Evolutionary conservation across 2,888 invertebrate genomes (phyloP).

Genomic region (Macropis europaea): DNA sequence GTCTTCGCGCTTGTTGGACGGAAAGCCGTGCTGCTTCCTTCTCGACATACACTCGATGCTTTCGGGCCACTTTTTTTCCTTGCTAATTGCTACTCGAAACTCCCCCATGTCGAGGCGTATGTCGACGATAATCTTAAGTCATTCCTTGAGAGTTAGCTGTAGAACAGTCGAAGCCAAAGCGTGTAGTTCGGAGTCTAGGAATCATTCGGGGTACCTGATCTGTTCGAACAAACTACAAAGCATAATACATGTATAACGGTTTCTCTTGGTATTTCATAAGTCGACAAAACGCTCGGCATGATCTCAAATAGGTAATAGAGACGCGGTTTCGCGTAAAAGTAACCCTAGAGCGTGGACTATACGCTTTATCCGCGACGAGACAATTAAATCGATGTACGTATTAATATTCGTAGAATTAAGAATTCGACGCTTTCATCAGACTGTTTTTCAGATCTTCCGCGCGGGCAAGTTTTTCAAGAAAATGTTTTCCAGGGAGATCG

Average conservation of each 20-base stretch:
- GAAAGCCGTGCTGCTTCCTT: conserved; percentile 4
- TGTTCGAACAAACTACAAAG: conserved; percentile 8
- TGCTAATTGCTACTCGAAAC: background rate
- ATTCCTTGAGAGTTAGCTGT: conserved; percentile 60
- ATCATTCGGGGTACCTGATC: conserved; percentile 32
- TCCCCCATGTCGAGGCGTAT: conserved; percentile 12
- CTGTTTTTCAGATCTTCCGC: conserved; percentile 44
- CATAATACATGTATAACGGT: background rate
- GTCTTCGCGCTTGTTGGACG: conserved; percentile 8
- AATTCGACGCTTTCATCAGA: conserved; percentile 45
- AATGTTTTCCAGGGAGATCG: background rate
- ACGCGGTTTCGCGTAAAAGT: conserved; percentile 1
- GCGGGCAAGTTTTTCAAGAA: conserved; percentile 43
- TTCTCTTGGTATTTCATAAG: background rate
- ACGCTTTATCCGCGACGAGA: conserved; percentile 26
- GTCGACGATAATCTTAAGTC: conserved; percentile 47
- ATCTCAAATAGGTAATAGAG: background rate
- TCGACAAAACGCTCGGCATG: background rate
- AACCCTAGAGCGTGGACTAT: conserved; percentile 13
- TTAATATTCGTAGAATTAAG: conserved; percentile 35
- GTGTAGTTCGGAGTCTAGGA: conserved; percentile 23
- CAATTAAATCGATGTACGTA: conserved; percentile 42
- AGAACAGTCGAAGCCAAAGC: conserved; percentile 18
- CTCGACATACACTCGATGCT: conserved; percentile 3
- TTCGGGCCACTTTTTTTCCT: background rate